These are phyloP conservation scores for Hypotaenidia philippensis DNA, from an alignment of 2,797 vertebrate species.

Conservation along the genomic window DNA sequence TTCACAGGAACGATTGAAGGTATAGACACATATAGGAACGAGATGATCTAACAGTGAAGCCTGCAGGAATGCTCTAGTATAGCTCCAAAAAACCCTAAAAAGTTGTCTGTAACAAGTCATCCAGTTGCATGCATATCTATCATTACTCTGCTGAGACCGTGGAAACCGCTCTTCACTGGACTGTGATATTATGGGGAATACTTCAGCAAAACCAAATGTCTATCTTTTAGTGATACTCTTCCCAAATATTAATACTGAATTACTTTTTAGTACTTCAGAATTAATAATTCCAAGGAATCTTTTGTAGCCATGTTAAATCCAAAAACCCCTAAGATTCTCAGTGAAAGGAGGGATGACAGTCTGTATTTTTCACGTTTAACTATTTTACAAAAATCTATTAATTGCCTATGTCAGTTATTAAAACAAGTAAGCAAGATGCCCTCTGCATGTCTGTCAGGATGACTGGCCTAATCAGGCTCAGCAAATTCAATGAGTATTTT, in stretches of 20 bases:
- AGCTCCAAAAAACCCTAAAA: background rate
- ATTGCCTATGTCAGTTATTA: constrained; percentile 65
- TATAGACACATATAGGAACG: background rate
- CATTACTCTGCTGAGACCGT: background rate
- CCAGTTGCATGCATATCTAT: background rate
- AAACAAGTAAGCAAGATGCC: constrained; percentile 69
- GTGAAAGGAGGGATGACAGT: constrained; percentile 14
- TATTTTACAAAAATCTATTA: constrained; percentile 55
- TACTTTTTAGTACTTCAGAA: background rate
- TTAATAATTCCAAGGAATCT: background rate
- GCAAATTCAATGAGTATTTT: constrained; percentile 78
- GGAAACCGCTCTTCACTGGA: background rate
- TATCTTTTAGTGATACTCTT: background rate
- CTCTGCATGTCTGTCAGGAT: constrained; percentile 68
- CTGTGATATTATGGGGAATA: background rate
- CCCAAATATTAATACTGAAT: background rate
- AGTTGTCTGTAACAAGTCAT: background rate
- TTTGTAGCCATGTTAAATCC: background rate
- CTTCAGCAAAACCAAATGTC: background rate
- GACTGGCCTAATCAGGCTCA: constrained; percentile 77
- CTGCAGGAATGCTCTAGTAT: background rate
- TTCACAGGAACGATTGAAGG: background rate
- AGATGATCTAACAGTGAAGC: background rate
- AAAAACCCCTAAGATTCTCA: background rate
- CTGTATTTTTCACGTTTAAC: constrained; percentile 1